These are phyloP conservation scores for Seriola dumerili DNA, from an alignment of 2,113 vertebrate genomes.

Conservation along the genomic window DNA sequence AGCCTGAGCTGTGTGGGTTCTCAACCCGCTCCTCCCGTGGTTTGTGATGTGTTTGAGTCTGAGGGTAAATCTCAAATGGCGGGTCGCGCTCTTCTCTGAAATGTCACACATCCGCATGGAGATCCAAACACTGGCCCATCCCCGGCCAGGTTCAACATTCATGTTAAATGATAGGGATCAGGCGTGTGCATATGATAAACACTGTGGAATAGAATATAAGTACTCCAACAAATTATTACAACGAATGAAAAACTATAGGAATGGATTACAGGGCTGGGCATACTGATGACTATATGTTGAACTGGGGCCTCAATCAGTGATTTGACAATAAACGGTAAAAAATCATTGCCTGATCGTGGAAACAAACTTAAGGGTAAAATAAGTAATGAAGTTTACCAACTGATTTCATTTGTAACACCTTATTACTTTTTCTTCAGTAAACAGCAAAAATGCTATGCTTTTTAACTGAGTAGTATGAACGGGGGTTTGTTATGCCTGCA, in stretches of 20 bases:
- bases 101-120: slow-evolving; percentile 99
- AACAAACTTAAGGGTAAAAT: not conserved
- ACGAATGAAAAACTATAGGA: not conserved
- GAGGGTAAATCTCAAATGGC: slow-evolving; percentile 94
- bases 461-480: no score
- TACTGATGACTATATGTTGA: not conserved
- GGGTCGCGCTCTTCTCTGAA: slow-evolving; percentile 91
- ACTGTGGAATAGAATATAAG: not conserved
- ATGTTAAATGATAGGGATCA: slow-evolving; percentile 20
- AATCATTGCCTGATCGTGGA: not conserved
- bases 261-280: no score
- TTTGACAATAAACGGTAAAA: not conserved
- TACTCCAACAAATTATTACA: not conserved
- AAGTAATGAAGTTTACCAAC: not conserved
- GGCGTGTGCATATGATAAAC: not conserved
- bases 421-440: not conserved
- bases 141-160: slow-evolving; percentile 63
- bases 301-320: not conserved
- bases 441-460: not conserved
- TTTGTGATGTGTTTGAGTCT: slow-evolving; percentile 84
- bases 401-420: not conserved
- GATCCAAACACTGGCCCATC: slow-evolving; percentile 84
- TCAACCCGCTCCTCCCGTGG: slow-evolving; percentile 79
- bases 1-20: slow-evolving; percentile 70
- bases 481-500: not conserved